A percentile compares a stretch with the other conserved stretches of the same genome.
phyloP scores from a whole-genome alignment of 2,113 vertebrate genomes.

The Etheostoma cragini region DNA sequence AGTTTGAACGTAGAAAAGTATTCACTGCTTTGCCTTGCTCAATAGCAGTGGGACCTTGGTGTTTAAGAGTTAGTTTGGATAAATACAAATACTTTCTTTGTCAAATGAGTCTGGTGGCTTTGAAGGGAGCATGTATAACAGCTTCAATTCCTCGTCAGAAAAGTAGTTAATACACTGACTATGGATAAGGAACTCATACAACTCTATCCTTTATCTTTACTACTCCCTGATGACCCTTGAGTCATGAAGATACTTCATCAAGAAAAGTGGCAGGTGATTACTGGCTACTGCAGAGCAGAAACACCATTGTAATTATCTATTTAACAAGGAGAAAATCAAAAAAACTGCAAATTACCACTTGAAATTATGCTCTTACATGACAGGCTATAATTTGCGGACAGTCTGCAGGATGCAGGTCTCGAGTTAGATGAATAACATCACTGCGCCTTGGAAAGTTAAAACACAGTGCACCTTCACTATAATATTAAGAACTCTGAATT shows the following conservation, averaged over 20 bases:
- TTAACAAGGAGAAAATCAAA: not conserved
- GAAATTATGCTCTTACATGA: conserved; percentile 9
- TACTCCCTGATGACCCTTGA: not conserved
- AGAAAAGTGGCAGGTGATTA: conserved; percentile 5
- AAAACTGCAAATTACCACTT: conserved; percentile 8
- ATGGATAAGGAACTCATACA: too few relatives aligned
- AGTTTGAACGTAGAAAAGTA: too few relatives aligned
- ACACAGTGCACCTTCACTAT: not conserved
- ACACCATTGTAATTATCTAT: conserved; percentile 23
- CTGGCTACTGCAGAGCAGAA: not conserved
- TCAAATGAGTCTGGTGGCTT: too few relatives aligned
- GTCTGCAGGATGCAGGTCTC: not conserved
- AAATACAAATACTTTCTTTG: too few relatives aligned
- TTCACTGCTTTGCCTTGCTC: too few relatives aligned
- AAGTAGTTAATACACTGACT: too few relatives aligned
- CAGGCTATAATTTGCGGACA: conserved; percentile 47
- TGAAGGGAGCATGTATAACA: too few relatives aligned
- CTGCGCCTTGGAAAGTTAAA: conserved; percentile 9
- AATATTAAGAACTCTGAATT: conserved; percentile 35
- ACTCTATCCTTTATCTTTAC: too few relatives aligned
- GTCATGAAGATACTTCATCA: not conserved
- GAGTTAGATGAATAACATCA: conserved; percentile 28
- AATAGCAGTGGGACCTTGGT: too few relatives aligned
- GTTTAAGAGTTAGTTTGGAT: too few relatives aligned
- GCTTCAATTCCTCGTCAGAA: too few relatives aligned